Base-by-base conservation (phyloP, 2,113 vertebrate genomes). In the Hyperopisus bebe region DNA sequence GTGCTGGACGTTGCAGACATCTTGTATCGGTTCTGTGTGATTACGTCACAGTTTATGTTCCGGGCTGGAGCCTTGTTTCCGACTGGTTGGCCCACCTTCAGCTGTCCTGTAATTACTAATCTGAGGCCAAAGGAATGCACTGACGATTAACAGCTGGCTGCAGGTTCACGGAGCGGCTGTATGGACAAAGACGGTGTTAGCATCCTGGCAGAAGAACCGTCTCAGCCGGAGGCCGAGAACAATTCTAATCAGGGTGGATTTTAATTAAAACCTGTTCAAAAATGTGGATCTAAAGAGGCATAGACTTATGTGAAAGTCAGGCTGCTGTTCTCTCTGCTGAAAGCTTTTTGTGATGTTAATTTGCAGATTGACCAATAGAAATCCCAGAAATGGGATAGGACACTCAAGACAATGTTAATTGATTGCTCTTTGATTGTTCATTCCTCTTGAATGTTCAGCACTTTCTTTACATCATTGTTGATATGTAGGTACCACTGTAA, bases 231-330 rank as follows among this genome's bases (percentile, higher is more conserved):
- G 5, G 39, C 24, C 21, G 62, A 42, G 66, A 46, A 19, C 19
- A 24, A 27, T 53, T 51, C 70, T n/a, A 39, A 53, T 39, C 46
- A 11, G 88, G n/a, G 62, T 70, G 66, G 47, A 80, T 88, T 84
- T 89, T 47, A 82, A 89, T 80, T 35, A 80, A 51, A 89, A 48
- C 50, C 19, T 85, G 11, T 46, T 62, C 77, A 80, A 74, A 92
- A 53, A 82, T 47, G 86, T 55, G 44, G 70, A 86, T 85, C 85
- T 90, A 62, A 88, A 11, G 84, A 89, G 70, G 35, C 24, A 42
- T 66, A 48, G 19, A 39, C 88, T 39, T 44, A 24, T 9, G 15
- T 44, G 50, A 66, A 10, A 70, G 6, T 39, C 19, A 74, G 31
- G 51, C 55, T 24, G 35, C 77, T 50, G 6, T 35, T 35, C 62